Evolutionary conservation across 2,888 invertebrate species (phyloP).

Genomic region (Zootermopsis nevadensis): DNA sequence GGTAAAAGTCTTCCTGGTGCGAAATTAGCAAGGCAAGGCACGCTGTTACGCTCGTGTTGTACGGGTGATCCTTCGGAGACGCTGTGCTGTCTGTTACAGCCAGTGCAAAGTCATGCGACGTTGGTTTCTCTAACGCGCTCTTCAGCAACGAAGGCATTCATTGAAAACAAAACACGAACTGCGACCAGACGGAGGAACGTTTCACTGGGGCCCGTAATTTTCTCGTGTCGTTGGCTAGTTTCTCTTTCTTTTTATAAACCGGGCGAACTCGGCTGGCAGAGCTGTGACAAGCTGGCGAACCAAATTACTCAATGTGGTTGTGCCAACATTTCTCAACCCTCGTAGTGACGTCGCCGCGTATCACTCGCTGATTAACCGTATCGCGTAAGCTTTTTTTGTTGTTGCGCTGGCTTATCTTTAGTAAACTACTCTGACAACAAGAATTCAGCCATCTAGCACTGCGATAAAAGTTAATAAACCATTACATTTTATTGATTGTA

Average conservation of each 20-base stretch:
- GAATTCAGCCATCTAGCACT: background rate
- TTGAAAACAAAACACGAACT: slow-evolving; percentile 6
- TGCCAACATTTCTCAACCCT: slow-evolving; percentile 29
- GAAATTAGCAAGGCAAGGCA: no score
- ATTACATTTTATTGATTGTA: no score
- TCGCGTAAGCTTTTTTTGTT: background rate
- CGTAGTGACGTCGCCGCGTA: slow-evolving; percentile 1
- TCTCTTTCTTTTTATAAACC: slow-evolving; percentile 6
- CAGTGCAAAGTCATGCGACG: no score
- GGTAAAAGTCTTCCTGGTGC: no score
- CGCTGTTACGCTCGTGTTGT: no score
- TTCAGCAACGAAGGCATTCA: background rate
- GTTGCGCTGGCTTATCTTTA: background rate
- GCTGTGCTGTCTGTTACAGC: no score
- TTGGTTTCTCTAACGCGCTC: no score
- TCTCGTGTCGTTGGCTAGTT: slow-evolving; percentile 13
- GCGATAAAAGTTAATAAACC: no score
- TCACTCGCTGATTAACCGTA: slow-evolving; percentile 37
- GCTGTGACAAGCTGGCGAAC: slow-evolving; percentile 20
- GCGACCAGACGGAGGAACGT: background rate
- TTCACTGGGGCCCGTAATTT: slow-evolving; percentile 27
- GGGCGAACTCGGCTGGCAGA: slow-evolving; percentile 20
- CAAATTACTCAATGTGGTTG: background rate
- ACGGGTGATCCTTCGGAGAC: no score
- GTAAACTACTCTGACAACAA: background rate